Base-by-base conservation (phyloP, 2,888 invertebrate genomes). In the Rhingia rostrata region DNA sequence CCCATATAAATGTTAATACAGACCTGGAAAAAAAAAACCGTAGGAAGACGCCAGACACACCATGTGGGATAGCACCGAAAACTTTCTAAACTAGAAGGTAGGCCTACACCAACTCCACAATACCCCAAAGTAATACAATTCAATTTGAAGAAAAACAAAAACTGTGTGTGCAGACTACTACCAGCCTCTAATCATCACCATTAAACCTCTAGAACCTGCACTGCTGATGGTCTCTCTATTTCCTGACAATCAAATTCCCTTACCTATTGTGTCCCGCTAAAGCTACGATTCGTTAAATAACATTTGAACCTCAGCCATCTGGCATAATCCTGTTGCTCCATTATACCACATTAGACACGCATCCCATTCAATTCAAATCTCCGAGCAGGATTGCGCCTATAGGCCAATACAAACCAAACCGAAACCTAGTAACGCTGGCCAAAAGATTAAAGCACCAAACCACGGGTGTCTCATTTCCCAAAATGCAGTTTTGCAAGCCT, bases 381-480 rank as follows among this genome's bases (percentile, higher is more conserved):
- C 49, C 12, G 30, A 22, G n/a, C 37, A n/a, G 39, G 9, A 14
- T 22, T 39, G 12, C 10, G 47, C 9, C 58, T 45, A 14, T 41
- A 10, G 33, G 22, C n/a, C 12, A 22, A 10, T 10, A 30, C 61
- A 70, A 39, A 22, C 45, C 51, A 70, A 77, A 53, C 77, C 32
- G 35, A 72, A 77, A 58, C 49, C 53, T 14, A 74, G 43, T 69
- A 63, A 80, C 63, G 32, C 72, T 45, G 61, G 67, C 79, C 73
- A 56, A 80, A 75, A 84, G 73, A 80, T 72, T 75, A 75, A 84
- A 75, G 79, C 47, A 75, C 75, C 63, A 70, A 80, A 70, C 80
- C 74, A 74, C 70, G 73, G 84, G 51, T 75, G 80, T 70, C 73
- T 69, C 74, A 80, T 84, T 75, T 74, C 69, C 73, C 64, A 60